phyloP scores from a whole-genome alignment of 2,797 vertebrate species.

The Denticeps clupeoides region DNA sequence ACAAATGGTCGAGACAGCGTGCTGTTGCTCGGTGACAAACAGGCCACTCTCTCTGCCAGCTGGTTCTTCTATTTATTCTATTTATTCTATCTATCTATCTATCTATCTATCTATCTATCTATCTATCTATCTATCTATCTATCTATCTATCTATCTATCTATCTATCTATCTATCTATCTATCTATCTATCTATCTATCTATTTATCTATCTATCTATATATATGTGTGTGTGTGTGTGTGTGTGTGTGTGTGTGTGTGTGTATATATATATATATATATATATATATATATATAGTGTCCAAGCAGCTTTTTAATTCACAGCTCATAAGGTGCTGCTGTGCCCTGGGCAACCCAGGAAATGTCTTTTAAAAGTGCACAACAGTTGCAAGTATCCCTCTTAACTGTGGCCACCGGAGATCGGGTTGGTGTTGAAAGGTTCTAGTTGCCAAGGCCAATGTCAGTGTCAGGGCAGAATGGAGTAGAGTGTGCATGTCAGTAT shows the following conservation, averaged over 20 bases:
- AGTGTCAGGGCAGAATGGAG: no score
- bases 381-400: no score
- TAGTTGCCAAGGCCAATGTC: slow-evolving; percentile 22
- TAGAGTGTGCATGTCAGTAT: slow-evolving; percentile 24
- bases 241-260: no score
- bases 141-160: neutral
- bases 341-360: no score
- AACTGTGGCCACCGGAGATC: slow-evolving; percentile 55
- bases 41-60: slow-evolving; percentile 17
- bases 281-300: no score
- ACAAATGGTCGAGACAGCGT: slow-evolving; percentile 12
- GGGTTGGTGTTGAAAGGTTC: slow-evolving; percentile 40
- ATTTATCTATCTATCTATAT: no score
- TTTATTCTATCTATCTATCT: slow-evolving; percentile 13
- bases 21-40: slow-evolving; percentile 17
- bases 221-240: no score
- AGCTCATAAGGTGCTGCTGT: no score
- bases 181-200: no score
- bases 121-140: neutral
- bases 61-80: slow-evolving; percentile 4
- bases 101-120: neutral
- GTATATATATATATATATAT: no score
- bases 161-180: neutral
- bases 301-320: no score
- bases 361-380: no score